Conservation (phyloP, 2,797 vertebrate species). For the Chiloscyllium punctatum region DNA sequence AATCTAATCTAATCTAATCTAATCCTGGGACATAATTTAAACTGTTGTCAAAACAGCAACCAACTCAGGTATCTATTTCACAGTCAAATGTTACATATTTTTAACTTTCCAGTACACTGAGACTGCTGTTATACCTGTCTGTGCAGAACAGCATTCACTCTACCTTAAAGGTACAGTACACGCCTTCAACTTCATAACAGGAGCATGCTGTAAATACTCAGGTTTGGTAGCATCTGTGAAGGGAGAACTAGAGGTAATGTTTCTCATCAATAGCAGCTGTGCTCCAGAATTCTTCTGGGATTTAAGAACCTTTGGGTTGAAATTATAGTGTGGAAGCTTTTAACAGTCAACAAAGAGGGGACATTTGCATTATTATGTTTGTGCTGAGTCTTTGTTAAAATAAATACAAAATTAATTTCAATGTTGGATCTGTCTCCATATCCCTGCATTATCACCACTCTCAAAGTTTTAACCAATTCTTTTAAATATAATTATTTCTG, state of each 20-base stretch:
- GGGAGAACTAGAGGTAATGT: not conserved
- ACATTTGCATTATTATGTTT: not conserved
- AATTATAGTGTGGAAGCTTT: not conserved
- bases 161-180: too few species aligned
- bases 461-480: not conserved
- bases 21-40: too few species aligned
- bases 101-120: too few species aligned
- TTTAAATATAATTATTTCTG: not conserved
- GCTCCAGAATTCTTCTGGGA: not conserved
- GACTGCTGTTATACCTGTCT: too few species aligned
- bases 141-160: too few species aligned
- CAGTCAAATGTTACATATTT: too few species aligned
- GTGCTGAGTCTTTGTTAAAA: not conserved
- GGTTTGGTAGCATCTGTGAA: not conserved
- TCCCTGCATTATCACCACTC: not conserved
- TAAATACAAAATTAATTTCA: not conserved
- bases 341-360: not conserved
- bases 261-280: too few species aligned
- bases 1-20: too few species aligned
- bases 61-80: too few species aligned
- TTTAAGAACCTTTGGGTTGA: not conserved
- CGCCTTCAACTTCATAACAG: too few species aligned
- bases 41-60: too few species aligned
- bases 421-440: not conserved
- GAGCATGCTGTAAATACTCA: not conserved